Base-by-base conservation (phyloP, 2,888 invertebrate species). In the Acanthosoma haemorrhoidale region DNA sequence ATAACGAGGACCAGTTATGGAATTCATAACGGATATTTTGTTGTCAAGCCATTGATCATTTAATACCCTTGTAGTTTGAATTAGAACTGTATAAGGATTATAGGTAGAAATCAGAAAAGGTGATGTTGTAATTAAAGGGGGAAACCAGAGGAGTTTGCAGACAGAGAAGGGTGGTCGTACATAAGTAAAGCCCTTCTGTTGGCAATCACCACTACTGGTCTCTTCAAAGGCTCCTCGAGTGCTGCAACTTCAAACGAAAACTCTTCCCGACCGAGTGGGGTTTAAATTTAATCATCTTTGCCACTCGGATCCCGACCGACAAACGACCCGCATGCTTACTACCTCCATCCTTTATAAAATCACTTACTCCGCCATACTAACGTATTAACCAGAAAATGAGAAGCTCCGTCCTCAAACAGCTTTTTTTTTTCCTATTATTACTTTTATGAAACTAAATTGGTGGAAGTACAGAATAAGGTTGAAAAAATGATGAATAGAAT, bases 251-350 rank as follows among this genome's bases (percentile, higher is more conserved):
- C 51, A 51, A 51, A 25, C 51, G 51, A 25, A 51, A 51, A 51
- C 51, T 51, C 51, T 51, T 51, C 51, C 51, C 51, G 21, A 8
- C 25, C 1, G n/a, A 51, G 51, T 6, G 29, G 51, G 51, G 51
- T 51, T 51, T 51, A 51, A 51, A 51, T 51, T 51, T 51, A 51
- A 51, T 51, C 51, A 51, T 51, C 51, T 51, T 51, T 51, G 25
- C 51, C 51, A 51, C 51, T 51, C 29, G 51, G 25, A 51, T 51
- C 51, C 25, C 29, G 3, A 25, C 21, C 51, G 29, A 51, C 29
- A 51, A 51, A 51, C 51, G 51, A 43, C 51, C 51, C 51, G 51
- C 51, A 51, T 51, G 29, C 51, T 25, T 51, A 51, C 51, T 51
- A 2, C 51, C n/a, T 51, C 29, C 51, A 25, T 51, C 51, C 5